These are phyloP conservation scores for Sarcophilus harrisii DNA, from an alignment of 2,797 vertebrate species.

Conservation along the genomic window DNA sequence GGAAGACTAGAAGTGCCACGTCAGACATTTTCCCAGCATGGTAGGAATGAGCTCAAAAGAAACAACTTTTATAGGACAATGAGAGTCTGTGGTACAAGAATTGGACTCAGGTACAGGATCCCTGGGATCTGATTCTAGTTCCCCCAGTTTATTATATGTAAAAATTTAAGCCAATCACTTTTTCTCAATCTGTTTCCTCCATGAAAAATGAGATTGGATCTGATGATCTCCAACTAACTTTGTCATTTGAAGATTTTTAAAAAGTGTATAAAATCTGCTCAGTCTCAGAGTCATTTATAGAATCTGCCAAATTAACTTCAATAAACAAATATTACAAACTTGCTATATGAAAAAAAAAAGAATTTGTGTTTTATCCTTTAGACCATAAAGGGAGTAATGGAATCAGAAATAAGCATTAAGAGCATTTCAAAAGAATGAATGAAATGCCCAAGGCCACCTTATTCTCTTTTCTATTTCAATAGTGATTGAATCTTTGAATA, in stretches of 20 bases:
- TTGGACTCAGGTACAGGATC: not conserved
- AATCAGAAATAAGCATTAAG: not conserved
- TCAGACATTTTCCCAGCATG: not conserved
- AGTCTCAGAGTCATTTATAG: not conserved
- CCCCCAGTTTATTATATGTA: fast-evolving
- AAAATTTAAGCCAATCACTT: not conserved
- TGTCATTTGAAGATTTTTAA: not conserved
- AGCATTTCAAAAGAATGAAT: not conserved
- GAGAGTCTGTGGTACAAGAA: not conserved
- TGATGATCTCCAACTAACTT: not conserved
- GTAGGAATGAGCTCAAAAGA: constrained; percentile 52
- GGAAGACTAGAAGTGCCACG: constrained; percentile 16
- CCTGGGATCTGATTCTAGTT: not conserved
- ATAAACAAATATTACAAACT: not conserved
- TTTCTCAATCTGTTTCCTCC: not conserved
- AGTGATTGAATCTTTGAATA: not conserved
- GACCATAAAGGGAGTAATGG: not conserved
- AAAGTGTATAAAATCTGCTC: not conserved
- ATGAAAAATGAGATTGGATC: not conserved
- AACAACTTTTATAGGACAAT: constrained; percentile 12
- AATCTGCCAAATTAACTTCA: not conserved
- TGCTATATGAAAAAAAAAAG: not conserved
- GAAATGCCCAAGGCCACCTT: not conserved
- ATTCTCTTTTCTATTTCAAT: not conserved
- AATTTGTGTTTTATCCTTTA: not conserved